Evolutionary conservation across 2,113 vertebrate species (phyloP).

Genomic region (Ophthalmolycus amberensis): DNA sequence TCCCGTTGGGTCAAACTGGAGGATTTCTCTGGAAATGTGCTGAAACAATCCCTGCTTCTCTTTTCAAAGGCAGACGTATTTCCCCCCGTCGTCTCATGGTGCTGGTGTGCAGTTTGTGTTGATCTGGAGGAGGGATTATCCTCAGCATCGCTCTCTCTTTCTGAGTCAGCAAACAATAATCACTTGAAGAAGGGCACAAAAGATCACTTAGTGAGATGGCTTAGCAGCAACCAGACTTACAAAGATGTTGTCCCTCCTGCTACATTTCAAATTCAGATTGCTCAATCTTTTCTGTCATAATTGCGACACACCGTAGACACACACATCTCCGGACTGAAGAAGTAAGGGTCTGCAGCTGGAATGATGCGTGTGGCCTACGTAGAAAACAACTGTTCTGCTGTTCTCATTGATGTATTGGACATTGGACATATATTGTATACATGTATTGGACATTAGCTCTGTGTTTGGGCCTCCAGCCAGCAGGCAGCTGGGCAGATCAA

Average conservation of each 20-base stretch:
- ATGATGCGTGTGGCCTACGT: neutral
- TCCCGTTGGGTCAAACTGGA: conserved; percentile 55
- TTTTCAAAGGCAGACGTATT: neutral
- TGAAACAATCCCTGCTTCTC: conserved; percentile 10
- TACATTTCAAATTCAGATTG: neutral
- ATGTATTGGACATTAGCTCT: neutral
- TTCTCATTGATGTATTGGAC: neutral
- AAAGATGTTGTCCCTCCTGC: neutral
- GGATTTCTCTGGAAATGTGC: conserved; percentile 86
- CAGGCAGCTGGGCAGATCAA: neutral
- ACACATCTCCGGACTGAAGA: neutral
- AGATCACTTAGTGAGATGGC: conserved; percentile 33
- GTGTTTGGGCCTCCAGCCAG: neutral
- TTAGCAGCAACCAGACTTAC: conserved; percentile 11
- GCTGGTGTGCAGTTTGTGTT: conserved; percentile 40
- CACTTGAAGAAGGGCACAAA: conserved; percentile 46
- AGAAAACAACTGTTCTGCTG: neutral
- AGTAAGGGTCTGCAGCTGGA: neutral
- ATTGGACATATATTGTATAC: neutral
- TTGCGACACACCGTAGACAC: neutral
- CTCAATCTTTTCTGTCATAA: neutral
- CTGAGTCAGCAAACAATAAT: conserved; percentile 64
- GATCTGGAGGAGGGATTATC: conserved; percentile 67
- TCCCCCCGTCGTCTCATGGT: conserved; percentile 33
- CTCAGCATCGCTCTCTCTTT: conserved; percentile 41